phyloP scores from a whole-genome alignment of 2,797 vertebrate genomes.

The Ceyx erithaca region DNA sequence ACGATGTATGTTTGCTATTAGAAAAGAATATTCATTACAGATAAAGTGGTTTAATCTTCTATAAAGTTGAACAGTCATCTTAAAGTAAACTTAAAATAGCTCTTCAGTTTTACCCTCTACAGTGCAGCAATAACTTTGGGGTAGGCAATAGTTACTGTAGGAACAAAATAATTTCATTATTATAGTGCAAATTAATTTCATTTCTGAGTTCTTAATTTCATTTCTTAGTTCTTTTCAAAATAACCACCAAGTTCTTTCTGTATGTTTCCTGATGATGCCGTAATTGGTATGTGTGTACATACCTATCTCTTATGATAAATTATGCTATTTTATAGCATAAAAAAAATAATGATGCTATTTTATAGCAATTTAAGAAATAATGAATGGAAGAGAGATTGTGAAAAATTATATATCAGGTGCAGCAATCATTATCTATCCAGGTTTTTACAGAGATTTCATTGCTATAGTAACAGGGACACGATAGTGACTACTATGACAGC shows the following conservation, averaged over 20 bases:
- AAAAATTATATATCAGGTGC: background rate
- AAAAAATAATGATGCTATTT: background rate
- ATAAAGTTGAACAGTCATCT: background rate
- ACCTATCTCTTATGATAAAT: background rate
- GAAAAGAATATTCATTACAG: constrained; percentile 52
- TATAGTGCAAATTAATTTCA: too few relatives aligned
- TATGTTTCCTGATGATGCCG: background rate
- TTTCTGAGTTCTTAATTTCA: background rate
- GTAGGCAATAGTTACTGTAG: background rate
- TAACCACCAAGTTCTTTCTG: background rate
- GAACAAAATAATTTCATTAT: background rate
- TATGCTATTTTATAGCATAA: background rate
- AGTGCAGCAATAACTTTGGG: background rate
- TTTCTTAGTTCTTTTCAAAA: background rate
- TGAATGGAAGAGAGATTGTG: background rate
- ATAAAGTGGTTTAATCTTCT: background rate
- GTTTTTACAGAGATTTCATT: background rate
- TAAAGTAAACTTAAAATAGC: background rate
- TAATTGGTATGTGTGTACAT: background rate
- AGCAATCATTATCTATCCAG: background rate
- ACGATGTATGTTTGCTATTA: constrained; percentile 62
- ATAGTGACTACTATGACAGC: background rate
- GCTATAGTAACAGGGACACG: background rate
- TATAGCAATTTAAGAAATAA: background rate
- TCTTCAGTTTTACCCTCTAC: background rate